These are phyloP conservation scores for Acleris holmiana DNA, from an alignment of 2,888 invertebrate genomes.

Conservation along the genomic window DNA sequence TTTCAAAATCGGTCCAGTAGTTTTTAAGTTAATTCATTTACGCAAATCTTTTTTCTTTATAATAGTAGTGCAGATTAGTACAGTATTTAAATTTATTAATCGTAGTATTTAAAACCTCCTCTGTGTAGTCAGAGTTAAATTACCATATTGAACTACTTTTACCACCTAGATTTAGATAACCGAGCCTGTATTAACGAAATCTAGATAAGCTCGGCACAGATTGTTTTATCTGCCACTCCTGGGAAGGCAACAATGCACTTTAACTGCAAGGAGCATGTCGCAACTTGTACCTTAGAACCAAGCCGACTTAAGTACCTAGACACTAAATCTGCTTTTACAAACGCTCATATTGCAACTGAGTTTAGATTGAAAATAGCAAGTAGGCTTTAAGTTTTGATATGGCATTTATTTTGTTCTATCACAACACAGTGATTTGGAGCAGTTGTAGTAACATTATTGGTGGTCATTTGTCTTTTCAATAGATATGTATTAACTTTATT, in stretches of 20 bases:
- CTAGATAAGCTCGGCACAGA: conserved; percentile 31
- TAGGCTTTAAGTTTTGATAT: background rate
- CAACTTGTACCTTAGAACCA: conserved; percentile 9
- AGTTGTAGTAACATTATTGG: conserved; percentile 6
- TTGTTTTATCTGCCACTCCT: conserved; percentile 32
- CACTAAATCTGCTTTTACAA: background rate
- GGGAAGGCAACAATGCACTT: conserved; percentile 33
- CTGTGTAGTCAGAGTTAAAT: background rate
- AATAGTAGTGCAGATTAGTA: no score
- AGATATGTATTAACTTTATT: conserved; percentile 12
- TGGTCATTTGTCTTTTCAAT: conserved; percentile 15
- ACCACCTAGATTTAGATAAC: conserved; percentile 13
- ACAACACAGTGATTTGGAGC: background rate
- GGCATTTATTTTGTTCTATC: background rate
- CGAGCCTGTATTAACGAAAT: conserved; percentile 19
- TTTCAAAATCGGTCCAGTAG: no score
- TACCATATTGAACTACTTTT: conserved; percentile 22
- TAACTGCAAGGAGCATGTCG: conserved; percentile 26
- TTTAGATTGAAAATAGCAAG: background rate
- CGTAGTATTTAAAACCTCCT: background rate
- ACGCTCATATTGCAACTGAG: background rate
- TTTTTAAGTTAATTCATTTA: no score
- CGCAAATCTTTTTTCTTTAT: no score
- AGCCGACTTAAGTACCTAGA: background rate
- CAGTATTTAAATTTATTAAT: no score